phyloP scores from a whole-genome alignment of 1,140 invertebrate genomes.

The Listronotus bonariensis region DNA sequence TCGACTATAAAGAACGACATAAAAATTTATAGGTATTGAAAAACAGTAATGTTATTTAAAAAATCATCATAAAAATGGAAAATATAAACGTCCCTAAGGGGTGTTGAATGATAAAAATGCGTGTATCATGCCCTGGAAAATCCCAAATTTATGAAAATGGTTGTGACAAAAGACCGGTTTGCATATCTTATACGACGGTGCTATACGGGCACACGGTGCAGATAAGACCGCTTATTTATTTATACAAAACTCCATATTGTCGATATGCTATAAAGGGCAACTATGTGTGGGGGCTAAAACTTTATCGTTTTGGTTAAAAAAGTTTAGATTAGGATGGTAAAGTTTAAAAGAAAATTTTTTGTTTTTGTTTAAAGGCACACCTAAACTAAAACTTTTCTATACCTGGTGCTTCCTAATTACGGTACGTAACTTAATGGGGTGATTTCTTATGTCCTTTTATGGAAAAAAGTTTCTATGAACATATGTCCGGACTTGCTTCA shows the following conservation, averaged over 20 bases:
- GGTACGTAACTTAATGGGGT: too few species aligned
- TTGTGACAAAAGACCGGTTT: conserved; percentile 45
- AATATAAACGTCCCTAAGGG: conserved; percentile 9
- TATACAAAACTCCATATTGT: conserved; percentile 31
- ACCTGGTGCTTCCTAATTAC: too few species aligned
- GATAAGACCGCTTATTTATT: conserved; percentile 29
- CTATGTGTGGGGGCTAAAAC: conserved; percentile 1
- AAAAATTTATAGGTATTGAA: conserved; percentile 4
- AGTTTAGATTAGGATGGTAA: too few species aligned
- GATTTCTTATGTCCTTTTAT: too few species aligned
- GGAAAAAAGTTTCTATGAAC: too few species aligned
- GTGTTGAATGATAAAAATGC: conserved; percentile 23
- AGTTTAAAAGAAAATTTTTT: too few species aligned
- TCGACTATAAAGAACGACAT: neutral
- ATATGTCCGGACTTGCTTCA: too few species aligned
- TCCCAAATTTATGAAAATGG: conserved; percentile 46
- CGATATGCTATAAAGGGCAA: conserved; percentile 21
- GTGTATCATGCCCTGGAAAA: conserved; percentile 35
- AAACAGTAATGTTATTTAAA: conserved; percentile 14
- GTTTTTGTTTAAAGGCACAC: too few species aligned
- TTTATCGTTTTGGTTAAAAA: conserved; percentile 14
- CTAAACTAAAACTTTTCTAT: too few species aligned
- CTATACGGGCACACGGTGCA: conserved; percentile 14
- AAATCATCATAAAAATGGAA: conserved; percentile 27
- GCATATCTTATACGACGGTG: conserved; percentile 42